Percentiles rank a stretch among this genome's conserved stretches.
Evolutionary conservation across 2,113 vertebrate species (phyloP).

Genomic region (Hemicordylus capensis): DNA sequence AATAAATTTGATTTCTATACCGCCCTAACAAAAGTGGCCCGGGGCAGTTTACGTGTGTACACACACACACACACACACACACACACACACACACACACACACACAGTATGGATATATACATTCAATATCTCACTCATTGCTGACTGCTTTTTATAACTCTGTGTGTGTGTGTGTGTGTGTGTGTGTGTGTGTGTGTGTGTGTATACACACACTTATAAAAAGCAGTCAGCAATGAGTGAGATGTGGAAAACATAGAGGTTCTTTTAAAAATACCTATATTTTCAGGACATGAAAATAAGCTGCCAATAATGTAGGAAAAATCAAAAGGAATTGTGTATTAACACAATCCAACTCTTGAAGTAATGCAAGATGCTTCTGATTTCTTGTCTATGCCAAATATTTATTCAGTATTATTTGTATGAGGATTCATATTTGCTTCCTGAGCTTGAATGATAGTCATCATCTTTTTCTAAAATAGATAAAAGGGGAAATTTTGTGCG

Average conservation of each 20-base stretch:
- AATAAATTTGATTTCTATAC: too few species aligned
- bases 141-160: too few species aligned
- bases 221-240: conserved; percentile 8
- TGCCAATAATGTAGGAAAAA: conserved; percentile 30
- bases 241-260: conserved; percentile 18
- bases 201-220: too few species aligned
- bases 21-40: too few species aligned
- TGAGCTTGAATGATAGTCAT: conserved; percentile 23
- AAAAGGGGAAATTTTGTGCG: conserved; percentile 18
- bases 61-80: too few species aligned
- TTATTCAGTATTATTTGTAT: conserved; percentile 40
- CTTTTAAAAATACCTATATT: background rate
- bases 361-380: conserved; percentile 8
- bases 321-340: conserved; percentile 39
- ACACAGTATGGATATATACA: too few species aligned
- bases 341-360: conserved; percentile 18
- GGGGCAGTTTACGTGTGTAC: too few species aligned
- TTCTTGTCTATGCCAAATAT: background rate
- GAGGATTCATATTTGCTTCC: conserved; percentile 31
- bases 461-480: conserved; percentile 50
- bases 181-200: too few species aligned
- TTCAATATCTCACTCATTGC: too few species aligned
- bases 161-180: too few species aligned
- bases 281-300: conserved; percentile 25
- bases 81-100: too few species aligned